Evolutionary conservation across 2,888 invertebrate genomes (phyloP), one percentile per base, ranked within the genome.

Genomic region (Melieria crassipennis): DNA sequence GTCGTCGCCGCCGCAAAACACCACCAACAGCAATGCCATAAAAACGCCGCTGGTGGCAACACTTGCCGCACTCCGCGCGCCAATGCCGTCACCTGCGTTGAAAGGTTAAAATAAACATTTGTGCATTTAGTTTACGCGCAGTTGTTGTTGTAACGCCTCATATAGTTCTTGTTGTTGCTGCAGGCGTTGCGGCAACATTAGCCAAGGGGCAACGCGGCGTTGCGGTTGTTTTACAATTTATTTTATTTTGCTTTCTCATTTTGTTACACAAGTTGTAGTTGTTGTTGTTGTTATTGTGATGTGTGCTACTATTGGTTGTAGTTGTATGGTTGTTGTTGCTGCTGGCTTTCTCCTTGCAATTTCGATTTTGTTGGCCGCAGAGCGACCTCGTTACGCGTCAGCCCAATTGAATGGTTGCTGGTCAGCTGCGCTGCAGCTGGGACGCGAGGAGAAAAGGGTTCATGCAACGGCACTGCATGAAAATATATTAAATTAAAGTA

Each of bases 71-170:
- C 30, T 30, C 30, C 2, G 30, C 30, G 30, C 30, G 16, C 16
- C 16, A 16, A 16, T 16, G 16, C 52, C 52, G 52, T 30, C 10
- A 58, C 55, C 47, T 61, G 46, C 58, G 58, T 11, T 58, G 48
- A 65, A 65, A 60, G 60, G 58, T 70, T 50, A 70, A 70, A 60
- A 43, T 50, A 65, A 56, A 65, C 58, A 65, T 46, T 70, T 65
- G 64, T 65, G 65, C 70, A 57, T 70, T 70, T 64, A 48, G 58
- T 30, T 64, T 50, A 60, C 43, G 30, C 4, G 52, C 48, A 13
- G 30, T 30, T 30, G 30, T 30, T 30, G 30, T 30, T 30, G 30
- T 30, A 30, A 30, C 30, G 30, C 30, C 30, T 30, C 30, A 30
- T 30, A 2, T 30, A 30, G 30, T 30, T 30, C 2, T 30, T 30